Evolutionary conservation across 1,140 invertebrate genomes (phyloP).

Genomic region (Ostrea edulis): DNA sequence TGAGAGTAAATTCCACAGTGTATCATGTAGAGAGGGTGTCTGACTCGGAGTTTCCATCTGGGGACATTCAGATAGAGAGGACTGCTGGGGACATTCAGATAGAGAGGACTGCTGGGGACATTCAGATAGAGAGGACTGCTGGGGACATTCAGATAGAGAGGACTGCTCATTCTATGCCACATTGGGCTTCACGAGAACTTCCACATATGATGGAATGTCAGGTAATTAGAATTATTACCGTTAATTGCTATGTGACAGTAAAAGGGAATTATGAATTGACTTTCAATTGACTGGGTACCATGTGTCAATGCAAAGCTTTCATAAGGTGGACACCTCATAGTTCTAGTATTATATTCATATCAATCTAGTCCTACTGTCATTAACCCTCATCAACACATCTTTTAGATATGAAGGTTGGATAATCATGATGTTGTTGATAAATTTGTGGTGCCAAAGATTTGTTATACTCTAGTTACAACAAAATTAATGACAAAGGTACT

Average conservation of each 20-base stretch:
- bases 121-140: conserved; percentile 5
- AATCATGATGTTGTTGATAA: too few species aligned
- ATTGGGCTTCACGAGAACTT: conserved; percentile 60
- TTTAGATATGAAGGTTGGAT: too few species aligned
- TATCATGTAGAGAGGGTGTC: conserved; percentile 70
- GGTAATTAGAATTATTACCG: conserved; percentile 54
- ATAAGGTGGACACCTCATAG: too few species aligned
- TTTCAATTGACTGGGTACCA: too few species aligned
- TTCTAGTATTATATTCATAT: too few species aligned
- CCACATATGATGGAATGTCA: conserved; percentile 69
- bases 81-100: too few species aligned
- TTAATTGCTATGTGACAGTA: background rate
- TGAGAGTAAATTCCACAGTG: conserved; percentile 63
- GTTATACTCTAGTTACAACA: background rate
- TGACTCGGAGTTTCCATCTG: conserved; percentile 16
- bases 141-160: conserved; percentile 16
- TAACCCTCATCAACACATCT: too few species aligned
- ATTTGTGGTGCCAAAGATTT: background rate
- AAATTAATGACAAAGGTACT: background rate
- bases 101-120: background rate
- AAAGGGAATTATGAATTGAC: background rate
- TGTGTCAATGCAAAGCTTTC: too few species aligned
- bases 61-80: too few species aligned
- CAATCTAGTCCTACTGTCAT: too few species aligned
- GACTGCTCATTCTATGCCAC: conserved; percentile 49